A percentile compares a stretch with the other conserved stretches of the same genome.
These are phyloP conservation scores for Elephantulus edwardii DNA, from an alignment of 2,113 vertebrate genomes.

Conservation along the genomic window DNA sequence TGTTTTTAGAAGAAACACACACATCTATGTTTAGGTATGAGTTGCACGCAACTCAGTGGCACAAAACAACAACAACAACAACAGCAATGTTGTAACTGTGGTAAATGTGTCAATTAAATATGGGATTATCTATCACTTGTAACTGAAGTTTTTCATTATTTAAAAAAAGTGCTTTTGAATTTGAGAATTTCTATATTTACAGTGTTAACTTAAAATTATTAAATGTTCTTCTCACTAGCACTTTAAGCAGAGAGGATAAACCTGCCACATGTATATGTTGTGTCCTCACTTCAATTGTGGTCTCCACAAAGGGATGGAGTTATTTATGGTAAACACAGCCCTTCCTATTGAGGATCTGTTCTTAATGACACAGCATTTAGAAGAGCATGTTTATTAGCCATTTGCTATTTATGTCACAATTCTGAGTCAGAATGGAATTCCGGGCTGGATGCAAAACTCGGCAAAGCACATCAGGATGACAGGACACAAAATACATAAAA, in stretches of 20 bases:
- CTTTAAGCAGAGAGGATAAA: constrained; percentile 31
- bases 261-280: neutral
- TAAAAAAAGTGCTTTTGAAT: constrained; percentile 3
- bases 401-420: constrained; percentile 67
- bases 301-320: constrained; percentile 35
- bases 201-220: constrained; percentile 4
- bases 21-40: constrained; percentile 50
- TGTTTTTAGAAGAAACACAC: neutral
- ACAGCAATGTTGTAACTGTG: constrained; percentile 28
- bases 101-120: constrained; percentile 50
- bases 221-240: neutral
- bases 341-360: constrained; percentile 63
- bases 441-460: neutral
- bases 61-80: no score
- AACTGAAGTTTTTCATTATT: constrained; percentile 54
- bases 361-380: constrained; percentile 70
- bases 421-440: constrained; percentile 60
- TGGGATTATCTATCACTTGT: constrained; percentile 28
- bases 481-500: neutral
- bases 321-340: constrained; percentile 70
- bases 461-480: constrained; percentile 17
- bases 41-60: no score
- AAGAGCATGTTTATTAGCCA: constrained; percentile 67
- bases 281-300: constrained; percentile 53
- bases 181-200: neutral